Evolutionary conservation across 1,140 invertebrate genomes (phyloP), one percentile per base, ranked within the genome.

Genomic region (Lordiphosa mommai): DNA sequence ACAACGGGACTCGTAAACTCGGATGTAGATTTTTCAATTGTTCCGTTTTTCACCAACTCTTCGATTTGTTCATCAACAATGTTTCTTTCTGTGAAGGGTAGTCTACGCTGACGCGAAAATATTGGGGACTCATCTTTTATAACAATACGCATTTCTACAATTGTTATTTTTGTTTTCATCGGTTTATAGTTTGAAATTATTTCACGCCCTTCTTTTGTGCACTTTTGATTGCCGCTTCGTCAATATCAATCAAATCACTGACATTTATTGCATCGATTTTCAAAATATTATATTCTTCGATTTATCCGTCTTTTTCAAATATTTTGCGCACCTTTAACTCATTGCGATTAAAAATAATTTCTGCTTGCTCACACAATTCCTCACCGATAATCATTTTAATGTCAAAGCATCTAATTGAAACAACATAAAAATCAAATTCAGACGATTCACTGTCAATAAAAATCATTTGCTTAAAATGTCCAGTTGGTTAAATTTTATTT

Each of bases 61-160:
- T 50, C 32, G 5, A 50, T 50, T 32, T 49, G 46, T 33, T 59
- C 47, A 20, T 63, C 51, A 16, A 63, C 51, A 36, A 55, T 43
- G 23, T 14, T 13, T 29, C 36, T 37, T 52, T 61, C 32, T 2
- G 8, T 38, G 10, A 56, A 47, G 5, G 53, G 6, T 9, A 46
- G 9, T 47, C 41, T 17, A 9, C 16, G 41, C 9, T 43, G 40
- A 5, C 14, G 20, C 12, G n/a, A 37, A 46, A 12, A 56, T 46
- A 36, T 56, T 12, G 41, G 38, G 3, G 37, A 29, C 29, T 55
- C 51, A 30, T 41, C 51, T 14, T 32, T 17, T 16, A 53, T 7
- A 6, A 29, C 23, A 27, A 43, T 53, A 8, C 36, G 34, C 41
- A 55, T 44, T 55, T 53, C 36, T 3, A 55, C 40, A 9, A 36